Percentiles rank a stretch among this genome's conserved stretches.
phyloP scores from a whole-genome alignment of 1,140 invertebrate genomes.

The Potamilus streckersoni region DNA sequence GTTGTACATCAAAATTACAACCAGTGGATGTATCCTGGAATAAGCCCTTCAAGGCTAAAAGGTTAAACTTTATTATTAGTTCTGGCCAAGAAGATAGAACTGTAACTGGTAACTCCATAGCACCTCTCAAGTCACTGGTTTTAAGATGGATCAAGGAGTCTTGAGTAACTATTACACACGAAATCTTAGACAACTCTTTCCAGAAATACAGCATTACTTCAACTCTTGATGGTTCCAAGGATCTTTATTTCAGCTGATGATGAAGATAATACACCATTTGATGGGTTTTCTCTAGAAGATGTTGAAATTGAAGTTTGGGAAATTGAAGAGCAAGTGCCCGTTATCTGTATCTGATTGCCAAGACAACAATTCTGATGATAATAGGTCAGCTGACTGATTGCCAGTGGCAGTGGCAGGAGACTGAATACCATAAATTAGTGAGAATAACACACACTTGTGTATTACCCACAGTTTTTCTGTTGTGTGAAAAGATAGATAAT shows the following conservation, averaged over 20 bases:
- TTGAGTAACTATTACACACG: conserved; percentile 9
- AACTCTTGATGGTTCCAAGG: conserved; percentile 3
- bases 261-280: not conserved
- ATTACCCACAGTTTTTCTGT: too few relatives aligned
- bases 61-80: too few relatives aligned
- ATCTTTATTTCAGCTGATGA: conserved; percentile 12
- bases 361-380: too few relatives aligned
- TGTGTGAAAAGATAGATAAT: too few relatives aligned
- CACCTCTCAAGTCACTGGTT: not conserved
- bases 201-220: not conserved
- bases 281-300: not conserved
- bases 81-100: too few relatives aligned
- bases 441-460: too few relatives aligned
- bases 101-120: too few relatives aligned
- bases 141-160: conserved; percentile 12
- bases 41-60: conserved; percentile 15
- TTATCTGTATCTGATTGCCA: too few relatives aligned
- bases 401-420: too few relatives aligned
- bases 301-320: conserved; percentile 4
- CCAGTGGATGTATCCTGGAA: conserved; percentile 19
- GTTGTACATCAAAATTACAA: conserved; percentile 16
- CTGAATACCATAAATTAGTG: too few relatives aligned
- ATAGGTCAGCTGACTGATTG: too few relatives aligned
- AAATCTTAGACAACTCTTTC: not conserved
- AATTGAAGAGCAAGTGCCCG: not conserved